Evolutionary conservation across 2,888 invertebrate species (phyloP), one percentile per base, ranked within the genome.

Genomic region (Brachycybe producta): DNA sequence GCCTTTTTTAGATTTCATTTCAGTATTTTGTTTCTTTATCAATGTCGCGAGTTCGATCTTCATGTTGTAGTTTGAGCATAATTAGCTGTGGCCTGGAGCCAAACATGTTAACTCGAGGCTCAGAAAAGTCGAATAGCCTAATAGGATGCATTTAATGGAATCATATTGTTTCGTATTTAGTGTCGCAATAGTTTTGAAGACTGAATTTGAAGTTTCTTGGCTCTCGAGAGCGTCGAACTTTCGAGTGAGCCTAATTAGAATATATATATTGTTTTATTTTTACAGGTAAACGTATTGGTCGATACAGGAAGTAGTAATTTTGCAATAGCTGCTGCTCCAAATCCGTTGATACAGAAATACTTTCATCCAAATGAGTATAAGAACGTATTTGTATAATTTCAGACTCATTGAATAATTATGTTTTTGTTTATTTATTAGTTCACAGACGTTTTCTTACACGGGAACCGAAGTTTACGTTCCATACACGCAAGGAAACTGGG

Each of bases 231-330:
- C n/a, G n/a, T n/a, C n/a, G n/a, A n/a, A n/a, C n/a, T n/a, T n/a
- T n/a, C n/a, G 13, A 17, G 28, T 24, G 38, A 40, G 34, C 42
- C 32, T 51, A 35, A 24, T 8, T 50, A 26, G 11, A 27, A 48
- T 11, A n/a, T 47, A 17, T n/a, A n/a, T 17, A 13, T 26, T 30
- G 7, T 46, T 34, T 38, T 36, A n/a, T 28, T 49, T 43, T 47
- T 70, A 32, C 67, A 78, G 78, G 61, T 78, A 2, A 73, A 73
- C 65, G 68, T 78, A 0, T 58, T 79, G 52, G 67, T 78, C 19
- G 79, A 79, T 56, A 78, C 78, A n/a, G 79, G 78, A 1, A 78
- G 78, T 60, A 74, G 77, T 57, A 78, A 77, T 55, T 69, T 78
- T 61, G 78, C 78, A 1, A 66, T 79, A 43, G 77, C 77, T 40